Conservation (phyloP, 2,797 vertebrate genomes). For the Chelidonichthys spinosus region DNA sequence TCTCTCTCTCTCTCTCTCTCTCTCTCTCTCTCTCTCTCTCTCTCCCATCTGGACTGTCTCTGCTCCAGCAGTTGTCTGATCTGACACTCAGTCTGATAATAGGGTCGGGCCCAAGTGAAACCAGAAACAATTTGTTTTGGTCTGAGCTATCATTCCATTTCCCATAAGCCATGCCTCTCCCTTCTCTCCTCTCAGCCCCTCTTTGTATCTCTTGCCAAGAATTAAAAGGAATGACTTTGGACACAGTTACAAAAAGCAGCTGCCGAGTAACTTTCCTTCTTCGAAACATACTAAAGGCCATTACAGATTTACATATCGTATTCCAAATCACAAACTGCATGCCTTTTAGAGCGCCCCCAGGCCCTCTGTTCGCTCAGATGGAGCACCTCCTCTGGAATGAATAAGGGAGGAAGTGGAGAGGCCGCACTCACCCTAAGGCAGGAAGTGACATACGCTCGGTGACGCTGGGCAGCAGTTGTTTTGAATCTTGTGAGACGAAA, state of each 20-base stretch:
- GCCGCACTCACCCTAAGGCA: constrained; percentile 80
- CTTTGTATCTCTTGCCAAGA: constrained; percentile 84
- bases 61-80: constrained; percentile 77
- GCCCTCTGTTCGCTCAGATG: constrained; percentile 62
- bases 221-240: constrained; percentile 85
- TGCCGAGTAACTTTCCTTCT: constrained; percentile 77
- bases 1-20: constrained; percentile 30
- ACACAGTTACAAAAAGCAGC: constrained; percentile 86
- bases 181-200: constrained; percentile 78
- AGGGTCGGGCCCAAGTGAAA: constrained; percentile 81
- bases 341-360: constrained; percentile 73
- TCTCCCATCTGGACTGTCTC: constrained; percentile 78
- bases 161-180: constrained; percentile 83
- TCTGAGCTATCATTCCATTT: constrained; percentile 82
- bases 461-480: constrained; percentile 84
- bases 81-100: constrained; percentile 81
- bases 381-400: constrained; percentile 81
- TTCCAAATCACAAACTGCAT: constrained; percentile 81
- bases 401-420: constrained; percentile 82
- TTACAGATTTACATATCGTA: constrained; percentile 84
- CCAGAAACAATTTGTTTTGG: constrained; percentile 84
- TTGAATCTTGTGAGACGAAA: constrained; percentile 81
- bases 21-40: neutral
- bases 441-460: constrained; percentile 83
- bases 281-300: constrained; percentile 74